Percentiles rank a stretch among this genome's conserved stretches.
These are phyloP conservation scores for Protobothrops mucrosquamatus DNA, from an alignment of 2,113 vertebrate species.

Conservation along the genomic window DNA sequence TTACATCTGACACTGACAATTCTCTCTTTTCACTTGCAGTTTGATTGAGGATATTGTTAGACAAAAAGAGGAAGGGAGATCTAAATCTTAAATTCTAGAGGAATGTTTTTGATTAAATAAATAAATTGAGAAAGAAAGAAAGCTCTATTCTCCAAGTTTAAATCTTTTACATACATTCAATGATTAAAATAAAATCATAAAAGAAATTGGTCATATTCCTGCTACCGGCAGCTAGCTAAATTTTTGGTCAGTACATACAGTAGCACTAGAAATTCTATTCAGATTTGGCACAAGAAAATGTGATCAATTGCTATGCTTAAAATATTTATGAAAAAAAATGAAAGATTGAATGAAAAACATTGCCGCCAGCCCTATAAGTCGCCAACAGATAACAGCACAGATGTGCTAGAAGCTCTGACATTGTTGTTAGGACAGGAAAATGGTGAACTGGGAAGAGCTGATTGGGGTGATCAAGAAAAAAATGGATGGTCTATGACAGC, in stretches of 20 bases:
- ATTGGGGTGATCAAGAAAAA: not conserved
- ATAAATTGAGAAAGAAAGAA: not conserved
- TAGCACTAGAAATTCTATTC: not conserved
- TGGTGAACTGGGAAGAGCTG: not conserved
- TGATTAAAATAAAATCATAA: not conserved
- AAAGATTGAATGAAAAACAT: not conserved
- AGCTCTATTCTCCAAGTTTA: no score
- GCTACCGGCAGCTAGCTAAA: not conserved
- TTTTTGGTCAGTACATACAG: not conserved
- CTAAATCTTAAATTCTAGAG: not conserved
- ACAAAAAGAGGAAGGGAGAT: not conserved
- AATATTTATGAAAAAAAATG: not conserved
- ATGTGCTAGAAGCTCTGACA: not conserved
- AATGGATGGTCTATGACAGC: not conserved
- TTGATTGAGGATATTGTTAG: not conserved
- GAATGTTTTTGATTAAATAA: not conserved
- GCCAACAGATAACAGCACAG: not conserved
- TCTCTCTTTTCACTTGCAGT: not conserved
- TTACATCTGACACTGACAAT: not conserved
- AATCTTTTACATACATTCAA: not conserved
- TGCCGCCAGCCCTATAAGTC: not conserved
- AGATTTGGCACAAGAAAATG: not conserved
- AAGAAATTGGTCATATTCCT: no score
- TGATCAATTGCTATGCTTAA: not conserved
- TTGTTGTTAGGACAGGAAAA: not conserved